Evolutionary conservation across 1,140 invertebrate species (phyloP), one percentile per base, ranked within the genome.

Genomic region (Lasaia peninsularis): DNA sequence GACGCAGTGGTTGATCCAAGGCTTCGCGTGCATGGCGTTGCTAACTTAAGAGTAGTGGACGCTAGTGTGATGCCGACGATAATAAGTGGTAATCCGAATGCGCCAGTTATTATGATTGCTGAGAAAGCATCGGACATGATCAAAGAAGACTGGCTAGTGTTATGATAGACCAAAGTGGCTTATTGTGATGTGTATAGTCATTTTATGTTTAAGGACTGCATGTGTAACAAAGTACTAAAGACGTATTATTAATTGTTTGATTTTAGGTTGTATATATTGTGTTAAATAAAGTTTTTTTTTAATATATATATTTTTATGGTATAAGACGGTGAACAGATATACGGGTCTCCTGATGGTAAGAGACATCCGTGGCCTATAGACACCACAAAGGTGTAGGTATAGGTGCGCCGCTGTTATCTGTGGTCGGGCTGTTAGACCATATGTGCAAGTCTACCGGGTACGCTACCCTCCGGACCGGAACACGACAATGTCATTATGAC

Each of bases 111-210:
- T 6, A 95, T 95, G 94, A 94, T 95, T 11, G 95, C 92, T 1
- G 95, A 96, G 73, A 96, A 95, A 75, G 94, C 91, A 1, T 93
- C 94, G 2, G 95, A 96, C 66, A 92, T 96, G 89, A 95, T 96
- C 52, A 95, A 95, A 72, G 91, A 95, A 70, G 94, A 95, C 72
- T 95, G 93, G 93, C 90, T 78, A 74, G 83, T 80, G 70, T 90
- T 75, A 73, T 80, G 69, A 78, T 89, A 73, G 72, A 74, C 72
- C 71, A 73, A 55, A 65, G 31, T 59, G 52, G 20, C 34, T 50
- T 61, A 44, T 56, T 56, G 53, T 56, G 53, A 57, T 62, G 62
- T 63, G 56, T 65, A 56, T 71, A 73, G 68, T 73, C 60, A 69
- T 70, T 72, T 60, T 62, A 64, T 58, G 59, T 20, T 60, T 67